Conservation (phyloP, 37 sponge, comb jelly and placozoan genomes). For the Crambe crambe region DNA sequence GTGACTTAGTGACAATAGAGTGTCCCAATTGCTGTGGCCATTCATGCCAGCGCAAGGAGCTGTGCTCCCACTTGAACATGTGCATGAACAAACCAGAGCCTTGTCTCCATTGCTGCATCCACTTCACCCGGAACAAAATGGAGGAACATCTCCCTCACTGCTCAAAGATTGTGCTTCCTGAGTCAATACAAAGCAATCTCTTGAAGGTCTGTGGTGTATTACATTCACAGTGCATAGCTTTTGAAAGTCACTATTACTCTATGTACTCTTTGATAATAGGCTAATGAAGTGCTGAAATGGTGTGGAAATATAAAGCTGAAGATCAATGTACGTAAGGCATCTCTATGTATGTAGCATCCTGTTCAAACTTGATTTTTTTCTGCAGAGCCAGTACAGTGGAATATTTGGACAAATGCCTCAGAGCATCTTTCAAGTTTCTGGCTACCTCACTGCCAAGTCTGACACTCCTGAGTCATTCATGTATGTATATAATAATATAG, state of each 20-base stretch:
- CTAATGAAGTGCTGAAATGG: conserved; percentile 73
- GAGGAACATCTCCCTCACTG: conserved; percentile 43
- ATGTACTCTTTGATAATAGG: conserved; percentile 21
- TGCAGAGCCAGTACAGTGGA: background rate
- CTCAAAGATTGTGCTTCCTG: conserved; percentile 53
- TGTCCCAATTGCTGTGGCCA: conserved; percentile 69
- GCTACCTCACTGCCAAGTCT: conserved; percentile 52
- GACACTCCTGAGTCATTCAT: conserved; percentile 40
- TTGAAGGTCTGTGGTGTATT: conserved; percentile 45
- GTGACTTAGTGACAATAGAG: conserved; percentile 45
- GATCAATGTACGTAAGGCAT: conserved; percentile 18
- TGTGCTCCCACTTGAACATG: conserved; percentile 32
- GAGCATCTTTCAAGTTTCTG: conserved; percentile 4
- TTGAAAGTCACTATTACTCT: background rate
- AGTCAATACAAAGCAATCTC: conserved; percentile 24
- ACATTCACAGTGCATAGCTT: too few relatives aligned
- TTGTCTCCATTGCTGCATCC: conserved; percentile 54
- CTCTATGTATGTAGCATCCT: background rate
- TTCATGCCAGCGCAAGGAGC: conserved; percentile 42
- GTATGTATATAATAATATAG: conserved; percentile 20
- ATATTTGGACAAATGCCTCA: background rate
- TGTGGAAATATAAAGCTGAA: conserved; percentile 60
- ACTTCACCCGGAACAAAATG: conserved; percentile 32
- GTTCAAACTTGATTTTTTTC: background rate
- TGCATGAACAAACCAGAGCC: conserved; percentile 60